These are phyloP conservation scores for Tachuris rubrigastra DNA, from an alignment of 2,113 vertebrate species.

Conservation along the genomic window DNA sequence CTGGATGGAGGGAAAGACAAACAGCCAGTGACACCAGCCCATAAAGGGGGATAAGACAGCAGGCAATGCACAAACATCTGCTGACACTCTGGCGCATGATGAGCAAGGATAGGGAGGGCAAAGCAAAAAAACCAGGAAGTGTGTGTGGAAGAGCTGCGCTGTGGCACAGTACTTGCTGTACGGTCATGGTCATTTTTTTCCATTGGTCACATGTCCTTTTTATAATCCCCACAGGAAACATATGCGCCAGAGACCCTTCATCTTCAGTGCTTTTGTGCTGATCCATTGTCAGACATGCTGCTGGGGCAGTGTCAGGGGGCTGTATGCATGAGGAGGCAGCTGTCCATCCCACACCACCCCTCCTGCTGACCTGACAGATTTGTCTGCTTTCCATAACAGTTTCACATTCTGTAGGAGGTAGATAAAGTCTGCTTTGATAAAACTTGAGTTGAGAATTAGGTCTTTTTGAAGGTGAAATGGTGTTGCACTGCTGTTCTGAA, in stretches of 20 bases:
- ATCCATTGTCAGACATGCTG: fast-evolving
- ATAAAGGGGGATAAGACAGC: neutral
- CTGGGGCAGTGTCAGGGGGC: fast-evolving
- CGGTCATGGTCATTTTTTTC: neutral
- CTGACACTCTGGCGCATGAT: neutral
- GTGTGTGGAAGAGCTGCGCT: neutral
- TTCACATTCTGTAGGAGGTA: neutral
- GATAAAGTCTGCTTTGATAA: neutral
- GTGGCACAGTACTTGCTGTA: neutral
- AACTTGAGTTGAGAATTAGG: neutral
- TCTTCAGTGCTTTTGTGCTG: neutral
- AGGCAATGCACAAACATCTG: neutral
- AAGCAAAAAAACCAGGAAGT: neutral
- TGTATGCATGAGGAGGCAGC: neutral
- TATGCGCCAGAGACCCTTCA: neutral
- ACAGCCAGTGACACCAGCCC: neutral
- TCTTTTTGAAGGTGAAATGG: neutral
- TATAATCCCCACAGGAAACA: neutral
- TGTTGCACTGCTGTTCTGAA: neutral
- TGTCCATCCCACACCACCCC: neutral
- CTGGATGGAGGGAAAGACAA: constrained; percentile 9
- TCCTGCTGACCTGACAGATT: neutral
- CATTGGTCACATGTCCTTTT: neutral
- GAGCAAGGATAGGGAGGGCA: neutral
- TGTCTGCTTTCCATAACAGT: fast-evolving